These are phyloP conservation scores for Albula goreensis DNA, from an alignment of 2,113 vertebrate species.

Conservation along the genomic window DNA sequence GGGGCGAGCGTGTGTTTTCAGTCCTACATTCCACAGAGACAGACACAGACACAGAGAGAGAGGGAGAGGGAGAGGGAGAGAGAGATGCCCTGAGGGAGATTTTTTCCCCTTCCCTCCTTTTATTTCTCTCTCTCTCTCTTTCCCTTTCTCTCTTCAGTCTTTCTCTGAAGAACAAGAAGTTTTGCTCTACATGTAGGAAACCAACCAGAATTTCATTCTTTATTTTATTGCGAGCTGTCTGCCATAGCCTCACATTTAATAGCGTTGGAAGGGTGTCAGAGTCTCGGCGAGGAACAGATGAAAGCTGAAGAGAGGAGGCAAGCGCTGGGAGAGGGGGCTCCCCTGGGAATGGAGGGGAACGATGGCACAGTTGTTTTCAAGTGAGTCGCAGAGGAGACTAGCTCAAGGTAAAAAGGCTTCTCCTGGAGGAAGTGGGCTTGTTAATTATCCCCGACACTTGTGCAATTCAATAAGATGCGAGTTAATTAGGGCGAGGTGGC, in stretches of 20 bases:
- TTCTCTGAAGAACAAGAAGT: constrained; percentile 33
- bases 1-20: constrained; percentile 7
- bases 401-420: constrained; percentile 21
- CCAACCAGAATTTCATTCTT: constrained; percentile 22
- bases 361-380: constrained; percentile 23
- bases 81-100: constrained; percentile 30
- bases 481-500: constrained; percentile 28
- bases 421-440: constrained; percentile 18
- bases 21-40: constrained; percentile 13
- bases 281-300: constrained; percentile 19
- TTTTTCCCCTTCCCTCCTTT: constrained; percentile 11
- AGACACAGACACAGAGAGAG: background rate
- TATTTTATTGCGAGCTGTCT: constrained; percentile 23
- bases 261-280: constrained; percentile 31
- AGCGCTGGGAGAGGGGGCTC: constrained; percentile 7
- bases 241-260: constrained; percentile 26
- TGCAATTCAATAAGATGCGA: constrained; percentile 18
- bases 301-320: constrained; percentile 9
- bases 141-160: background rate
- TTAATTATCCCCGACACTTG: constrained; percentile 29
- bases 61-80: constrained; percentile 24
- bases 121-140: constrained; percentile 17
- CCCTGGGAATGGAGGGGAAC: background rate
- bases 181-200: constrained; percentile 33
- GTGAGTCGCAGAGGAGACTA: background rate